Evolutionary conservation across 2,888 invertebrate genomes (phyloP).

Genomic region (Ametastegia equiseti): DNA sequence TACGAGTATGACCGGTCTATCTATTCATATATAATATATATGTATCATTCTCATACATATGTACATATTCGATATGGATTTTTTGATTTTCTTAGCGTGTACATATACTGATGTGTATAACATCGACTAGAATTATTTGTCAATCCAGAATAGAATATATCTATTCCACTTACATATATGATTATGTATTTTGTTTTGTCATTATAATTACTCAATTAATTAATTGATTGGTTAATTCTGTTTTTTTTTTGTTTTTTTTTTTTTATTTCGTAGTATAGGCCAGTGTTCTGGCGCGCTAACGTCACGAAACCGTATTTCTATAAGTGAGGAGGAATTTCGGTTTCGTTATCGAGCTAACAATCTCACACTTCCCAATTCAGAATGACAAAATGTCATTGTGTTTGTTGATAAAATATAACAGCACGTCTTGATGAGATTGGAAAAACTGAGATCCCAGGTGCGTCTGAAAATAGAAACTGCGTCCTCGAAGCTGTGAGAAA

Average conservation of each 20-base stretch:
- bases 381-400: background rate
- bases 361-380: background rate
- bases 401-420: background rate
- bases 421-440: background rate
- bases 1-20: conserved; percentile 54
- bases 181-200: background rate
- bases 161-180: background rate
- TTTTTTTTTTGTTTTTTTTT: background rate
- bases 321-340: background rate
- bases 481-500: background rate
- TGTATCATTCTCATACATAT: background rate
- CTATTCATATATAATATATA: conserved; percentile 1
- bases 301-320: conserved; percentile 12
- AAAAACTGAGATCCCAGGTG: background rate
- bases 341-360: conserved; percentile 20
- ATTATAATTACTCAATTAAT: background rate
- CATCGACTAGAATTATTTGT: conserved; percentile 57
- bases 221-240: too few species aligned
- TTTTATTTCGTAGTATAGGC: conserved; percentile 1
- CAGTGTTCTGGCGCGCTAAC: conserved; percentile 44
- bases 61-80: conserved; percentile 26
- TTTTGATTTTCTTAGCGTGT: conserved; percentile 39
- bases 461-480: background rate
- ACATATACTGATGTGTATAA: conserved; percentile 48
- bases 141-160: conserved; percentile 37